A percentile compares a stretch with the other conserved stretches of the same genome.
Evolutionary conservation across 1,140 invertebrate species (phyloP).

Genomic region (Zaprionus ghesquierei): DNA sequence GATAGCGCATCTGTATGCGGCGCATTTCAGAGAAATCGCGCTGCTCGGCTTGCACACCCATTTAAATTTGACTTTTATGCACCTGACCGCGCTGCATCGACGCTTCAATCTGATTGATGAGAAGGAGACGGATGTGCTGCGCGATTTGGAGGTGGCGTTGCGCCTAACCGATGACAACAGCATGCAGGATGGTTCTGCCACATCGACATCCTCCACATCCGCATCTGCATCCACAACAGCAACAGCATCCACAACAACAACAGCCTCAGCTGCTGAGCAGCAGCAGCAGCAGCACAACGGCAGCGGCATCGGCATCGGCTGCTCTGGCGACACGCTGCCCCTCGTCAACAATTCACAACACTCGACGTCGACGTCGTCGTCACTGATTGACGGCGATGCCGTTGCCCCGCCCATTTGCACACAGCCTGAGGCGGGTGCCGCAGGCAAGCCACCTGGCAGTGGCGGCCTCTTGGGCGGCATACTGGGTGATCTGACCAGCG

Average conservation of each 20-base stretch:
- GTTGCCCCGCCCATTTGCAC: constrained; percentile 76
- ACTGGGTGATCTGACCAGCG: constrained; percentile 75
- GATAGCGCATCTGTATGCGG: constrained; percentile 98
- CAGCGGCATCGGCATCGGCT: too few species aligned
- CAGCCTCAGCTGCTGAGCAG: constrained; percentile 37
- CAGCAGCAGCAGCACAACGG: constrained; percentile 51
- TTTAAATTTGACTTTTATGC: constrained; percentile 97
- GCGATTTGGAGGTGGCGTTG: constrained; percentile 91
- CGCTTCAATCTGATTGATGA: constrained; percentile 96
- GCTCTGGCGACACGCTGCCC: constrained; percentile 24
- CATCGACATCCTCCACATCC: background rate
- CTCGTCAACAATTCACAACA: constrained; percentile 26
- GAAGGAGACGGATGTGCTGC: constrained; percentile 97
- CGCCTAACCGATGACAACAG: constrained; percentile 84
- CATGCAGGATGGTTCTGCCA: constrained; percentile 25
- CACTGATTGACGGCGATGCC: constrained; percentile 76
- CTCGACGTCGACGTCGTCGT: constrained; percentile 44
- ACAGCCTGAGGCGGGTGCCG: constrained; percentile 71
- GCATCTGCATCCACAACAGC: constrained; percentile 23
- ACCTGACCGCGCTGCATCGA: constrained; percentile 94
- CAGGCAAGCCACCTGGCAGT: constrained; percentile 66
- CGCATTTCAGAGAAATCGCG: constrained; percentile 97
- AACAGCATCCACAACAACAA: constrained; percentile 8
- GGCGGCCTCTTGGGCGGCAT: constrained; percentile 74
- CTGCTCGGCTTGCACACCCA: constrained; percentile 96